Conservation (phyloP, 2,888 invertebrate genomes). For the Empis livida region DNA sequence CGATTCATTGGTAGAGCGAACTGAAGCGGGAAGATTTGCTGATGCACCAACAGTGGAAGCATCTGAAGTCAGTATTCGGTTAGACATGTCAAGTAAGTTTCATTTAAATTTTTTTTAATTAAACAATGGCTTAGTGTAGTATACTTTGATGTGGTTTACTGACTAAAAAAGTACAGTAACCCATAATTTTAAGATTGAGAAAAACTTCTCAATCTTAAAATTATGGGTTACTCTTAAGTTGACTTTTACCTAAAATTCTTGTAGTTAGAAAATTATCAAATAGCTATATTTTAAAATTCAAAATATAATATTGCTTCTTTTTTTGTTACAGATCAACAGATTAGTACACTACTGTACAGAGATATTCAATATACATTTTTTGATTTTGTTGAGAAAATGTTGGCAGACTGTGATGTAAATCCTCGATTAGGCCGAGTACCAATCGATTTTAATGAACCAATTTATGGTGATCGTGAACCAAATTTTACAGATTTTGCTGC, state of each 20-base stretch:
- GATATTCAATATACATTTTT: constrained; percentile 62
- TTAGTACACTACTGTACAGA: constrained; percentile 63
- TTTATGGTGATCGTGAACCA: constrained; percentile 62
- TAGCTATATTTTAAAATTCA: not conserved
- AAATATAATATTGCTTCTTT: not conserved
- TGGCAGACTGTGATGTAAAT: constrained; percentile 51
- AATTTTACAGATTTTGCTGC: constrained; percentile 92
- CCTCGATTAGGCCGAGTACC: constrained; percentile 39
- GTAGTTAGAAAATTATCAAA: no score
- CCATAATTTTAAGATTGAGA: no score
- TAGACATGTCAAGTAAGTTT: constrained; percentile 74
- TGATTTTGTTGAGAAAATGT: constrained; percentile 51
- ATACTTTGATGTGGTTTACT: no score
- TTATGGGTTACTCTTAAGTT: no score
- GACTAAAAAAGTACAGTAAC: no score
- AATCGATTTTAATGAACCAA: constrained; percentile 51
- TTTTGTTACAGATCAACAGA: constrained; percentile 74
- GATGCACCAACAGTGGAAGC: constrained; percentile 44
- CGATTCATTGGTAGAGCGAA: constrained; percentile 45
- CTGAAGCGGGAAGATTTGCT: constrained; percentile 45
- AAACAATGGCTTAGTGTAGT: no score
- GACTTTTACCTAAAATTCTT: no score
- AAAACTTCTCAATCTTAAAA: no score
- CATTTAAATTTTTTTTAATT: no score
- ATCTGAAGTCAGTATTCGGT: constrained; percentile 55